Percentiles rank a stretch among this genome's conserved stretches.
These are phyloP conservation scores for Myzus persicae DNA, from an alignment of 1,140 invertebrate genomes.

Conservation along the genomic window DNA sequence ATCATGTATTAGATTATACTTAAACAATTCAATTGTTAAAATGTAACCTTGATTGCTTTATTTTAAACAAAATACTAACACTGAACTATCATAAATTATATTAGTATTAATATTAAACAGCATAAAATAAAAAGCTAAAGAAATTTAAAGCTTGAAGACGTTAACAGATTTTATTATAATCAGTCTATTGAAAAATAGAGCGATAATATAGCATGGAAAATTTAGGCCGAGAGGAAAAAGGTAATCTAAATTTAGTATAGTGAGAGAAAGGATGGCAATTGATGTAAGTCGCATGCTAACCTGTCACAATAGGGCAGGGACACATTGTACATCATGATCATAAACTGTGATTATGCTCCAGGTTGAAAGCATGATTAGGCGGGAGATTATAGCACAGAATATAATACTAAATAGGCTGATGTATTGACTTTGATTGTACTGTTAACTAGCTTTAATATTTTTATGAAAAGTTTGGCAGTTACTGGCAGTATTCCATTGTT, in stretches of 20 bases:
- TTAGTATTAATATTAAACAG: not conserved
- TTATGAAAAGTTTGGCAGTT: not conserved
- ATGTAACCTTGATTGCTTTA: not conserved
- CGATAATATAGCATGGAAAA: not conserved
- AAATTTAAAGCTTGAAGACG: not conserved
- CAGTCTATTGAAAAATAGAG: not conserved
- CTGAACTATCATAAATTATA: too few species aligned
- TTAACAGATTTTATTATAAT: not conserved
- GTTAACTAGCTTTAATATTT: not conserved
- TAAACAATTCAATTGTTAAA: not conserved
- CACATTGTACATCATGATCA: too few species aligned
- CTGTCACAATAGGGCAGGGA: too few species aligned
- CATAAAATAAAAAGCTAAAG: not conserved
- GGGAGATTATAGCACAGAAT: too few species aligned
- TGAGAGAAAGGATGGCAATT: not conserved
- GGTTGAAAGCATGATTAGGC: not conserved
- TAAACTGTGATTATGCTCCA: too few species aligned
- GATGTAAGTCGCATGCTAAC: too few species aligned
- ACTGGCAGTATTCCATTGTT: not conserved
- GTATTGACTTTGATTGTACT: not conserved
- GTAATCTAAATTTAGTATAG: not conserved
- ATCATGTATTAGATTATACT: not conserved
- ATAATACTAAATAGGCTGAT: too few species aligned
- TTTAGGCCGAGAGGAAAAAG: not conserved
- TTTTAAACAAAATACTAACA: not conserved